These are phyloP conservation scores for Papilio dardanus DNA, from an alignment of 1,140 invertebrate species.

Conservation along the genomic window DNA sequence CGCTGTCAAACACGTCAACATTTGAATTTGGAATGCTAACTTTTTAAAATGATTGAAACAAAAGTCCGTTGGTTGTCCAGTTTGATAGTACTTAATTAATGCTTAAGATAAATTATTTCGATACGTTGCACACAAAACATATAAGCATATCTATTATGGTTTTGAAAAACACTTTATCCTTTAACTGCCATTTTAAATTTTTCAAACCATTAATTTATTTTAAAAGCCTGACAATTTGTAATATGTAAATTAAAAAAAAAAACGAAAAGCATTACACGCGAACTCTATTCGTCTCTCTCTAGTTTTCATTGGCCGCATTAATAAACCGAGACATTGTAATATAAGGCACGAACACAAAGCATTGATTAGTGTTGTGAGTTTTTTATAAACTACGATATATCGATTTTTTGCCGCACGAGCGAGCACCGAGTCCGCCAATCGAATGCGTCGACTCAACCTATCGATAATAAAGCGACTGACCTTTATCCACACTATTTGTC, in stretches of 20 bases:
- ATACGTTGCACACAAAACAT: background rate
- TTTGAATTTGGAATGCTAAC: slow-evolving; percentile 42
- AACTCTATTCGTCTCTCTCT: background rate
- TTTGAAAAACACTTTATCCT: slow-evolving; percentile 8
- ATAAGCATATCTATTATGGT: background rate
- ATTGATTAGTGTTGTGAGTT: slow-evolving; percentile 33
- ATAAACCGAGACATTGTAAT: slow-evolving; percentile 24
- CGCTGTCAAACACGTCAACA: slow-evolving; percentile 28
- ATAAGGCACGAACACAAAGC: slow-evolving; percentile 33
- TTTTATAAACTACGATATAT: slow-evolving; percentile 26
- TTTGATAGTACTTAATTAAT: background rate
- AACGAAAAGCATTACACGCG: background rate
- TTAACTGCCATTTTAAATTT: background rate
- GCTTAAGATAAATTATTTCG: too few species aligned
- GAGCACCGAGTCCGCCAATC: slow-evolving; percentile 51
- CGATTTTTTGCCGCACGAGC: slow-evolving; percentile 35
- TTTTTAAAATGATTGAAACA: background rate
- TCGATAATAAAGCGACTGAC: slow-evolving; percentile 70
- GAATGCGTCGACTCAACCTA: slow-evolving; percentile 59
- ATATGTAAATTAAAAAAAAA: slow-evolving; percentile 15
- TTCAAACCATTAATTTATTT: background rate
- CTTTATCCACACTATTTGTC: slow-evolving; percentile 75
- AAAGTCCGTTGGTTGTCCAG: background rate
- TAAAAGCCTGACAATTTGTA: slow-evolving; percentile 8
- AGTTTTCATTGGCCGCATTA: slow-evolving; percentile 18